Conservation (phyloP, 1,140 invertebrate species). For the Brachionus asplanchnoidis region DNA sequence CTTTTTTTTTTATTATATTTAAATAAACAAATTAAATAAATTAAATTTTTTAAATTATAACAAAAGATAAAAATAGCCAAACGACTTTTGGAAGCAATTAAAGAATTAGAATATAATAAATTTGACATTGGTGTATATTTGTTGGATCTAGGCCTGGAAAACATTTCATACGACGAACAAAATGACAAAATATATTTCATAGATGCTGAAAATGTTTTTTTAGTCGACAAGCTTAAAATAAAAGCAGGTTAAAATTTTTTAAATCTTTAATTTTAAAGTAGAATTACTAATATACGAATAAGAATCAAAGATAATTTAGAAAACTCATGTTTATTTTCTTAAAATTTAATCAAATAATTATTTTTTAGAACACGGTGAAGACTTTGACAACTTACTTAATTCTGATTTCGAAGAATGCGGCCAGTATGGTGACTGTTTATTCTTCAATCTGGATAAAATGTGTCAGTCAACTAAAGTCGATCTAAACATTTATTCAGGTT, state of each 20-base stretch:
- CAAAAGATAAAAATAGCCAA: slow-evolving; percentile 34
- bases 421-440: slow-evolving; percentile 8
- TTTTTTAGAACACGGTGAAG: background rate
- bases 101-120: background rate
- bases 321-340: too few relatives aligned
- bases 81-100: background rate
- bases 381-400: background rate
- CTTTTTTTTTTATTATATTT: too few relatives aligned
- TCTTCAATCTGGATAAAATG: background rate
- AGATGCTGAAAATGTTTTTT: slow-evolving; percentile 23
- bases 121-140: background rate
- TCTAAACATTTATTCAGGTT: slow-evolving; percentile 39
- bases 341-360: too few relatives aligned
- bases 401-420: slow-evolving; percentile 15
- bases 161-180: slow-evolving; percentile 22
- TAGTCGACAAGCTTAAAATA: background rate
- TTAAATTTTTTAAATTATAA: too few relatives aligned
- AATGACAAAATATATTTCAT: slow-evolving; percentile 24
- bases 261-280: background rate
- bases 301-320: too few relatives aligned
- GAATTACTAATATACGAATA: too few relatives aligned
- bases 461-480: background rate
- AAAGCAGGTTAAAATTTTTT: background rate
- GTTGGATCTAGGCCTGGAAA: slow-evolving; percentile 12
- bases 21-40: too few relatives aligned